A percentile compares a stretch with the other conserved stretches of the same genome.
phyloP scores from a whole-genome alignment of 2,888 invertebrate genomes.

The Parapristionchus giblindavisi region DNA sequence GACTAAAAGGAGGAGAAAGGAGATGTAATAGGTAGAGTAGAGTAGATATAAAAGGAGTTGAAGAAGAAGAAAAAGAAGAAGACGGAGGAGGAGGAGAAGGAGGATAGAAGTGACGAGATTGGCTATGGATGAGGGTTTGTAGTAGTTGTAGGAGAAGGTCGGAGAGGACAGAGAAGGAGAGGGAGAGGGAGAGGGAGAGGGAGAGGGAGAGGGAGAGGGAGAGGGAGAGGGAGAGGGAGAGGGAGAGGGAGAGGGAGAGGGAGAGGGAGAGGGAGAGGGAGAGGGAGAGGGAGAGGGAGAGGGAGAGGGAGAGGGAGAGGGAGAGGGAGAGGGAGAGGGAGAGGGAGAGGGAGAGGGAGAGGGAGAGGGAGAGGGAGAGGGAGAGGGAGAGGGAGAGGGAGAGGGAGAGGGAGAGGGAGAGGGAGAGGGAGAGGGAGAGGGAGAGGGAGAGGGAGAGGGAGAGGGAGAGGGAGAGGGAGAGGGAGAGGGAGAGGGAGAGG shows the following conservation, averaged over 20 bases:
- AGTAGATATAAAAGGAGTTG: too few relatives aligned
- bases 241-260: too few relatives aligned
- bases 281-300: not conserved
- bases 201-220: not conserved
- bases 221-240: too few relatives aligned
- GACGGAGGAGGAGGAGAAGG: conserved; percentile 35
- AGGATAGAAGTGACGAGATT: too few relatives aligned
- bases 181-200: not conserved
- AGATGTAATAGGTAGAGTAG: too few relatives aligned
- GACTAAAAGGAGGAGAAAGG: too few relatives aligned
- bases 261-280: too few relatives aligned
- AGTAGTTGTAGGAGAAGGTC: too few relatives aligned
- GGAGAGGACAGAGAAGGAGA: not conserved
- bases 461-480: not conserved
- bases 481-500: not conserved
- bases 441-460: not conserved
- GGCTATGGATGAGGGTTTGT: too few relatives aligned
- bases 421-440: not conserved
- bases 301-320: not conserved
- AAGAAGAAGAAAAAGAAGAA: too few relatives aligned
- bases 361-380: conserved; percentile 29
- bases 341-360: conserved; percentile 33
- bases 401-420: not conserved
- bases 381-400: not conserved
- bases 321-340: conserved; percentile 20